Base-by-base conservation (phyloP, 2,888 invertebrate species). In the Diachrysia chrysitis region DNA sequence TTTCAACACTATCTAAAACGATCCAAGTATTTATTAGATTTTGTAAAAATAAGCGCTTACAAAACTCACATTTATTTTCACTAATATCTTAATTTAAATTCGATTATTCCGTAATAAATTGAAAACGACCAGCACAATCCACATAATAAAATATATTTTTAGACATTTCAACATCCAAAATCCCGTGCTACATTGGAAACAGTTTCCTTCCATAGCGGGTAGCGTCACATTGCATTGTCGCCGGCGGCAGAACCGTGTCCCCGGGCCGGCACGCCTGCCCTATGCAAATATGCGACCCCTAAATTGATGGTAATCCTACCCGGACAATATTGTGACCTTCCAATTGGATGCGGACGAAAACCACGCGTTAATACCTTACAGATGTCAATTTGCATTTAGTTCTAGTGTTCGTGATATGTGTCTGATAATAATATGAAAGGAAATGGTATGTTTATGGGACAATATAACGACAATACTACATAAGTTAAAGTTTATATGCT, bases 231-330 rank as follows among this genome's bases (percentile, higher is more conserved):
- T 81, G 83, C 79, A 83, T 59, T 59, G 69, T 82, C 78, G 87
- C 87, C 87, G 85, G 77, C 89, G 87, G 88, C 86, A 71, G 77
- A 73, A 75, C 82, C 84, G 81, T 82, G 83, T 84, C 84, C 85
- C 80, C 85, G 78, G 83, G 81, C 84, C 87, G 73, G 85, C 92
- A 91, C 89, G 92, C 90, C 87, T 89, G 92, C 90, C 92, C 91
- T 93, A 93, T 93, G 91, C 92, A 92, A 93, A 93, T 93, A 92
- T 83, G 84, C 89, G 92, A 92, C 92, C 92, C 85, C 85, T 83
- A 85, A 88, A 86, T 88, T 87, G 87, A 87, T 83, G 85, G 85
- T 87, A 85, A 87, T 87, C 88, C 88, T 81, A 23, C 60, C 60
- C 77, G 63, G 78, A 73, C 69, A 81, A 81, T 83, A 83, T 73